phyloP scores from a whole-genome alignment of 2,888 invertebrate species.

The Synanthedon vespiformis region DNA sequence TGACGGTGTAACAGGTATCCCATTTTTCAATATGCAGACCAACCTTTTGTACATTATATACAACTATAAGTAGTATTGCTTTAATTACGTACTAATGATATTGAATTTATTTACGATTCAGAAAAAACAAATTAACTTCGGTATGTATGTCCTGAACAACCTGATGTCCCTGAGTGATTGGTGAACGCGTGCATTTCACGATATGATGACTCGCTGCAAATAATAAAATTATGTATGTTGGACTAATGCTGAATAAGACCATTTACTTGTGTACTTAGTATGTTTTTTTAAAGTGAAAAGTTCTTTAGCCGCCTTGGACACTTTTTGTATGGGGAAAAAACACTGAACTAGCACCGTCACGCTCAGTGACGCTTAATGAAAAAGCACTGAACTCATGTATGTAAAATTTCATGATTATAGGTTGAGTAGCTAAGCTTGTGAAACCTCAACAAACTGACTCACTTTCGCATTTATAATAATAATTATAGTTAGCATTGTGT shows the following conservation, averaged over 20 bases:
- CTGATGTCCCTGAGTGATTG: constrained; percentile 57
- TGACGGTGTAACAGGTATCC: constrained; percentile 26
- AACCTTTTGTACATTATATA: constrained; percentile 50
- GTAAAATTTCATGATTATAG: too few relatives aligned
- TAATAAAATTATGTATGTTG: constrained; percentile 6
- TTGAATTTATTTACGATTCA: constrained; percentile 22
- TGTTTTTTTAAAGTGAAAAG: too few relatives aligned
- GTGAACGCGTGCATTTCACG: constrained; percentile 53
- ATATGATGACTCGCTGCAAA: constrained; percentile 56
- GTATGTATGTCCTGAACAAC: constrained; percentile 59
- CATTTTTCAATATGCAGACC: constrained; percentile 22
- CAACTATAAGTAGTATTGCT: constrained; percentile 60
- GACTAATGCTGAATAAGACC: too few relatives aligned
- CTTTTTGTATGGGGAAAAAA: too few relatives aligned
- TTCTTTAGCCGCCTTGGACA: too few relatives aligned
- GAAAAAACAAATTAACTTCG: constrained; percentile 41
- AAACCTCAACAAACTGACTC: not conserved
- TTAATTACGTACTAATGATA: constrained; percentile 62
- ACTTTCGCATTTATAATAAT: too few relatives aligned
- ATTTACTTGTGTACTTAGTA: too few relatives aligned
- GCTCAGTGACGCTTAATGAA: too few relatives aligned
- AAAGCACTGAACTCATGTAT: not conserved
- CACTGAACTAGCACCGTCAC: too few relatives aligned
- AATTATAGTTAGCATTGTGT: not conserved
- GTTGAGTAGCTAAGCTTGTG: not conserved